Evolutionary conservation across 1,140 invertebrate genomes (phyloP), one percentile per base, ranked within the genome.

Genomic region (Drosophila rufa): DNA sequence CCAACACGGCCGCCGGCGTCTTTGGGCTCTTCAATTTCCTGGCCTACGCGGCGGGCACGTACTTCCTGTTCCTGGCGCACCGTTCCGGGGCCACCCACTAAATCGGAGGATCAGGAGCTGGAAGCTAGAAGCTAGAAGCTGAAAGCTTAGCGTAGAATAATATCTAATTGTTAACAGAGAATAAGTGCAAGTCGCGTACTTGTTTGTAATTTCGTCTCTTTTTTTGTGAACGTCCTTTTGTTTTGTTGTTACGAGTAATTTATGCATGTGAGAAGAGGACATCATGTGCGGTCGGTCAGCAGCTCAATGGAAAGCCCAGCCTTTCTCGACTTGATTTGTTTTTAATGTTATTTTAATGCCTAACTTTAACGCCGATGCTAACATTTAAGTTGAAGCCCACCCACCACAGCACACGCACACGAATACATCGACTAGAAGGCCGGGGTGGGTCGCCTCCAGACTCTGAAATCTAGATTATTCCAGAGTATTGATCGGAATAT

Each of bases 11-110:
- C 17, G 96, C 96, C 71, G 97, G 96, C 84, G 96, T 96, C 22
- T 97, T 98, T 85, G 97, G 96, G 66, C 92, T 97, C 2, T 95
- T 98, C 92, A 97, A 97, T 92, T 96, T 96, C n/a, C 67, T 96
- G 42, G 96, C 95, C 6, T 98, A 97, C 80, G 96, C 94, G 3
- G 95, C 95, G 45, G 96, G 96, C 57, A 93, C 96, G 6, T 97
- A 96, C 90, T 95, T 97, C 79, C 93, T 97, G 48, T 96, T 95
- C 93, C 90, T 95, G 60, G 96, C 97, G 84, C 96, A 96, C 94
- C 96, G 95, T 91, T 94, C 93, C 77, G 94, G 93, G 50, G 91
- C 93, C 30, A 91, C 92, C 14, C 84, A 84, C 53, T 89, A 91
- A 73, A 22, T 17, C 19, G 46, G 42, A 46, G 47, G 50, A 17